Evolutionary conservation across 2,113 vertebrate genomes (phyloP).

Genomic region (Coptodon bakossiorum): DNA sequence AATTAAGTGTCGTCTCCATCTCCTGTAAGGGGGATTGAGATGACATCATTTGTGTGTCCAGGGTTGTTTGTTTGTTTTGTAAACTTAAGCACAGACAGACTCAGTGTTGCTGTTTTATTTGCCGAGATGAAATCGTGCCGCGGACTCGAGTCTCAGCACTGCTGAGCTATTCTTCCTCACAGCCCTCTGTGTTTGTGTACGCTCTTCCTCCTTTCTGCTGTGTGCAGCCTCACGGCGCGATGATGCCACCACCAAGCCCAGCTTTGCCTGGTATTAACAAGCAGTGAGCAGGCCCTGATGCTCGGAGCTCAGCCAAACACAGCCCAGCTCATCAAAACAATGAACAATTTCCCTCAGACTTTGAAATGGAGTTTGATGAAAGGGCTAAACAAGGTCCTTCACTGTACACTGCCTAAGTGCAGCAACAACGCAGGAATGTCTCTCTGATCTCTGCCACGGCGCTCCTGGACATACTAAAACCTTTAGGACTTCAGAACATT

Average conservation of each 20-base stretch:
- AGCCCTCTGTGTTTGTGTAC: not conserved
- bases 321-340: not conserved
- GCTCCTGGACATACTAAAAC: not conserved
- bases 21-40: not conserved
- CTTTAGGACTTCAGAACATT: not conserved
- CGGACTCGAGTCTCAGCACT: not conserved
- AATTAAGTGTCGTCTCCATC: fast-evolving
- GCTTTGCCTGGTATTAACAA: not conserved
- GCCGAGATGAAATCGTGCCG: fast-evolving
- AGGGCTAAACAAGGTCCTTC: fast-evolving
- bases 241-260: not conserved
- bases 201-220: not conserved
- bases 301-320: fast-evolving
- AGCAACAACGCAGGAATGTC: not conserved
- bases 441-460: not conserved
- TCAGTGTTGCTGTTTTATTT: not conserved
- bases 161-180: not conserved
- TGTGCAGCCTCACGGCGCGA: not conserved
- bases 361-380: not conserved
- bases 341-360: not conserved
- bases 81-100: not conserved
- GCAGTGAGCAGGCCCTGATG: not conserved
- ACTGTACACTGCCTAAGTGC: fast-evolving
- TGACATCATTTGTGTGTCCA: not conserved
- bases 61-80: not conserved